These are phyloP conservation scores for Labeo rohita DNA, from an alignment of 2,113 vertebrate genomes.

Conservation along the genomic window DNA sequence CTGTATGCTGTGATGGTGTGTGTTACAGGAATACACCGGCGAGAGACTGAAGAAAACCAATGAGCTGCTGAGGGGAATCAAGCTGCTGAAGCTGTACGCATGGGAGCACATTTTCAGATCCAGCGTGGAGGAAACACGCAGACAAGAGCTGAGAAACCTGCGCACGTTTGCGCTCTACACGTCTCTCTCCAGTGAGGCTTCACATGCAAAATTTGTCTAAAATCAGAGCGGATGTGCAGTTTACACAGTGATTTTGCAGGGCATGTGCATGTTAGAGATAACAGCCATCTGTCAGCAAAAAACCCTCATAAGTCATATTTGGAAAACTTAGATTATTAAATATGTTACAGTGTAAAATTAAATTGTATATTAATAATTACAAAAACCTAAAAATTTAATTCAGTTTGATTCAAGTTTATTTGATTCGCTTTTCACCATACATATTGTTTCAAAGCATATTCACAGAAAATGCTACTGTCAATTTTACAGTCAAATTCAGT, in stretches of 20 bases:
- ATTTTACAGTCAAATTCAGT: neutral
- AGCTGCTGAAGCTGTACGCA: slow-evolving; percentile 95
- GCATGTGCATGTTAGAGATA: neutral
- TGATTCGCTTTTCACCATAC: too few relatives aligned
- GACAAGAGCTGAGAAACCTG: slow-evolving; percentile 94
- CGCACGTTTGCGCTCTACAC: slow-evolving; percentile 93
- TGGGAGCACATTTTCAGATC: slow-evolving; percentile 96
- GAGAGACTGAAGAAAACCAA: slow-evolving; percentile 97
- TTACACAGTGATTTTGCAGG: neutral
- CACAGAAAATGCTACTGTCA: too few relatives aligned
- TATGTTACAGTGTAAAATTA: too few relatives aligned
- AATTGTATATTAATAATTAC: neutral
- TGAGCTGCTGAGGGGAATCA: slow-evolving; percentile 95
- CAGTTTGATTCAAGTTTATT: too few relatives aligned
- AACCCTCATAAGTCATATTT: too few relatives aligned
- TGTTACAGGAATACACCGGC: slow-evolving; percentile 90
- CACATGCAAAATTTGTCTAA: too few relatives aligned
- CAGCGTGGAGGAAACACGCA: slow-evolving; percentile 89
- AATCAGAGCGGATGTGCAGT: neutral
- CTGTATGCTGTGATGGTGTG: neutral
- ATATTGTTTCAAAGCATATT: too few relatives aligned
- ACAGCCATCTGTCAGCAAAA: too few relatives aligned
- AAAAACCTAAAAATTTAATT: neutral
- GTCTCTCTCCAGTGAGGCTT: slow-evolving; percentile 88
- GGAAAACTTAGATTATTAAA: too few relatives aligned